Evolutionary conservation across 1,140 invertebrate species (phyloP).

Genomic region (Brachionus angularis): DNA sequence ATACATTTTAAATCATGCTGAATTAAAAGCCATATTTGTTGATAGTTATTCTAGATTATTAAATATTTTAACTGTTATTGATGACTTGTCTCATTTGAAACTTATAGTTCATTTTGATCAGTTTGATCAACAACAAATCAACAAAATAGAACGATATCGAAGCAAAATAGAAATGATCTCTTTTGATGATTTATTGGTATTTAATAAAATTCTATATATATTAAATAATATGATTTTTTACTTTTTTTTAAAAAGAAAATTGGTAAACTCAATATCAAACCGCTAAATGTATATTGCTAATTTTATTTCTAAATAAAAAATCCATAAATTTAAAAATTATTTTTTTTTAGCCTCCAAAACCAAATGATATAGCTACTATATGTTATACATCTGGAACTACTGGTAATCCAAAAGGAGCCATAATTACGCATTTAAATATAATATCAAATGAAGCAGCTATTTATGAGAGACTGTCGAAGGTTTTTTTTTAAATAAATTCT

Average conservation of each 20-base stretch:
- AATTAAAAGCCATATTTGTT: conserved; percentile 35
- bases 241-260: not conserved
- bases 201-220: too few species aligned
- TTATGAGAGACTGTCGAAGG: conserved; percentile 19
- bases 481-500: too few species aligned
- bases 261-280: conserved; percentile 5
- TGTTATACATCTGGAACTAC: conserved; percentile 96
- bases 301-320: not conserved
- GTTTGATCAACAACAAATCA: not conserved
- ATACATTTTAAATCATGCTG: conserved; percentile 42
- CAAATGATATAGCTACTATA: conserved; percentile 80
- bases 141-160: not conserved
- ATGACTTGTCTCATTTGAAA: conserved; percentile 1
- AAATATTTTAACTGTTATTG: conserved; percentile 18
- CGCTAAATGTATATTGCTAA: conserved; percentile 3
- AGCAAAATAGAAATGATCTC: conserved; percentile 19
- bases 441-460: conserved; percentile 20
- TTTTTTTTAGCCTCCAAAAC: conserved; percentile 49
- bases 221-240: too few species aligned
- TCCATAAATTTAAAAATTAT: not conserved
- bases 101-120: conserved; percentile 40
- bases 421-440: conserved; percentile 88
- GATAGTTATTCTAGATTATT: conserved; percentile 8
- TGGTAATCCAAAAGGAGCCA: conserved; percentile 89
- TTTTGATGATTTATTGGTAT: conserved; percentile 16